Percentiles rank a stretch among this genome's conserved stretches.
These are phyloP conservation scores for Acrocephalus scirpaceus DNA, from an alignment of 2,797 vertebrate species.

Conservation along the genomic window DNA sequence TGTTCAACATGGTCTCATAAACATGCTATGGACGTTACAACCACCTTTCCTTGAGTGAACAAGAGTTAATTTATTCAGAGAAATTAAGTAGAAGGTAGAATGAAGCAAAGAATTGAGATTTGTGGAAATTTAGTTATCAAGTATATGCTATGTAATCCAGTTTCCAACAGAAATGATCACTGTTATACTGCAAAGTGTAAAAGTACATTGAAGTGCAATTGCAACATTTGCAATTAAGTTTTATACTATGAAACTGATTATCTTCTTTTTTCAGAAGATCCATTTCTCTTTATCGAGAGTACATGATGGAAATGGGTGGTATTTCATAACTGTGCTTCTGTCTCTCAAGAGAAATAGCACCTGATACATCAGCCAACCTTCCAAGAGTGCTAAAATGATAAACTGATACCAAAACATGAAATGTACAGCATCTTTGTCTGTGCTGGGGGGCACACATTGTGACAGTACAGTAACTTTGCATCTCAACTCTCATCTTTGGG, in stretches of 20 bases:
- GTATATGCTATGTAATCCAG: not conserved
- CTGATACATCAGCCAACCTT: not conserved
- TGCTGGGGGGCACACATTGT: not conserved
- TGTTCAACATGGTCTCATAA: not conserved
- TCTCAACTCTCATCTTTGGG: not conserved
- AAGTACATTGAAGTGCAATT: not conserved
- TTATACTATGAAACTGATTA: not conserved
- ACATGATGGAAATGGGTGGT: not conserved
- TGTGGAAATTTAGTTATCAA: not conserved
- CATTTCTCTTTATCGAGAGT: not conserved
- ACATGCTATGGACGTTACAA: not conserved
- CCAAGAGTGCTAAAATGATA: not conserved
- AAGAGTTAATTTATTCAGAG: not conserved
- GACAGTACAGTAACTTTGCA: not conserved
- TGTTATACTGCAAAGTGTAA: not conserved
- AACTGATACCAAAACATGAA: constrained; percentile 10
- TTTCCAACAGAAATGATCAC: not conserved
- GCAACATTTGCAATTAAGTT: not conserved
- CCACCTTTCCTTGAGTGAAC: not conserved
- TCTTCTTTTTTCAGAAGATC: not conserved
- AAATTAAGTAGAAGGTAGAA: not conserved
- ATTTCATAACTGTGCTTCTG: not conserved
- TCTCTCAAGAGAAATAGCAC: not conserved
- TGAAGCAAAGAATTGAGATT: not conserved
- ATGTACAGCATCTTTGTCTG: not conserved